These are phyloP conservation scores for Pinna nobilis DNA, from an alignment of 1,140 invertebrate species.

Conservation along the genomic window DNA sequence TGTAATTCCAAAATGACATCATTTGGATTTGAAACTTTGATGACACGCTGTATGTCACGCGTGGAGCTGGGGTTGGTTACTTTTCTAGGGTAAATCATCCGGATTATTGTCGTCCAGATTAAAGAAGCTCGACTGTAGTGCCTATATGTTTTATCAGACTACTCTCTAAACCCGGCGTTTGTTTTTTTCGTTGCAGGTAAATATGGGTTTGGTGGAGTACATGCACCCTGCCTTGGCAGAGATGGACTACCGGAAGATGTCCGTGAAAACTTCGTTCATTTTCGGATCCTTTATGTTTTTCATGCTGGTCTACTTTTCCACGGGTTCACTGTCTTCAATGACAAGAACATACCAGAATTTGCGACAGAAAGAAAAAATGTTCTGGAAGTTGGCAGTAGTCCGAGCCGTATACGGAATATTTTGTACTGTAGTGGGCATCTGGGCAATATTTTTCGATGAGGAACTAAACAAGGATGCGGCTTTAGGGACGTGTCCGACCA, in stretches of 20 bases:
- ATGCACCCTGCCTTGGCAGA: conserved; percentile 55
- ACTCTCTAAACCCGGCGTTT: background rate
- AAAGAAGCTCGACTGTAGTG: too few species aligned
- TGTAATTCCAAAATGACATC: background rate
- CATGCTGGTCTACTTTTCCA: conserved; percentile 42
- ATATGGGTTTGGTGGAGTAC: conserved; percentile 51
- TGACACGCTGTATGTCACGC: background rate
- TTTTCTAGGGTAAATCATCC: background rate
- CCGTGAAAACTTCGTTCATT: conserved; percentile 47
- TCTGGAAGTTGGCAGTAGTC: conserved; percentile 67
- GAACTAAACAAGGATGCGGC: conserved; percentile 60
- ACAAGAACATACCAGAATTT: conserved; percentile 51
- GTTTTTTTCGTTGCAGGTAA: background rate
- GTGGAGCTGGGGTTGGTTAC: background rate
- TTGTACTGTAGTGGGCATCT: conserved; percentile 54
- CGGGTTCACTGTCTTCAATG: conserved; percentile 29
- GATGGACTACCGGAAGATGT: conserved; percentile 46
- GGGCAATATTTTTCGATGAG: conserved; percentile 59
- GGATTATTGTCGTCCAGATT: too few species aligned
- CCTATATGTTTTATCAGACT: background rate
- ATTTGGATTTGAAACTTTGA: background rate
- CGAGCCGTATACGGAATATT: conserved; percentile 64
- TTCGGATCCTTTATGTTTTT: conserved; percentile 50
- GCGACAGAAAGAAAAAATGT: conserved; percentile 66
- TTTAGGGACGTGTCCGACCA: conserved; percentile 57